Evolutionary conservation across 2,888 invertebrate genomes (phyloP), one percentile per base, ranked within the genome.

Genomic region (Aphodius sticticus): DNA sequence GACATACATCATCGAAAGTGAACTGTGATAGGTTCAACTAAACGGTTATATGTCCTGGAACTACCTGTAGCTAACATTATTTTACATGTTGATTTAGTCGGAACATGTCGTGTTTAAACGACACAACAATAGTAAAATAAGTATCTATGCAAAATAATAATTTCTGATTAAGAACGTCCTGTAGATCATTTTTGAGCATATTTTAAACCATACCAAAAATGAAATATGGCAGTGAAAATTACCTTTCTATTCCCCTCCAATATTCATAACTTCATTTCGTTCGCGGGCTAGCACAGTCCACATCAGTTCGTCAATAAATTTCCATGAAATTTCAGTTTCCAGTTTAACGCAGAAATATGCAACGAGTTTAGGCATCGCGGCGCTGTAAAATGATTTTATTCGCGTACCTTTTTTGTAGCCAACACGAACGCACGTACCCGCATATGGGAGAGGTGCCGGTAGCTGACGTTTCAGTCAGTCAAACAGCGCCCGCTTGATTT

Each of bases 321-420:
- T 69, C 76, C 78, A 78, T 78, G 78, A 78, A 78, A 78, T 78
- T 78, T 75, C 78, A 69, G 78, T 76, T 78, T 78, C 53, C 78
- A 78, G 75, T 78, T 78, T 78, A 78, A 78, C 76, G 74, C 76
- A 78, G 76, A 78, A 78, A 78, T 78, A 78, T 78, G 78, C 78
- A 78, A 78, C 78, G 75, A 75, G 76, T 75, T 78, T 78, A 78
- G 69, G 75, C 78, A 37, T 35, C 53, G 37, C 37, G 36, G 75
- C 78, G 77, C 71, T 12, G 53, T 2, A 16, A 72, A 72, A 36
- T 72, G 36, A n/a, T 72, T 72, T 72, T 72, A 14, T 72, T 72
- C n/a, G n/a, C 35, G 36, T 16, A 36, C 72, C 16, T 12, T 14
- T 72, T 36, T 72, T 26, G 1, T 5, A 53, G 9, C 12, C 53